These are phyloP conservation scores for Pardosa pseudoannulata DNA, from an alignment of 2,888 invertebrate genomes.

Conservation along the genomic window DNA sequence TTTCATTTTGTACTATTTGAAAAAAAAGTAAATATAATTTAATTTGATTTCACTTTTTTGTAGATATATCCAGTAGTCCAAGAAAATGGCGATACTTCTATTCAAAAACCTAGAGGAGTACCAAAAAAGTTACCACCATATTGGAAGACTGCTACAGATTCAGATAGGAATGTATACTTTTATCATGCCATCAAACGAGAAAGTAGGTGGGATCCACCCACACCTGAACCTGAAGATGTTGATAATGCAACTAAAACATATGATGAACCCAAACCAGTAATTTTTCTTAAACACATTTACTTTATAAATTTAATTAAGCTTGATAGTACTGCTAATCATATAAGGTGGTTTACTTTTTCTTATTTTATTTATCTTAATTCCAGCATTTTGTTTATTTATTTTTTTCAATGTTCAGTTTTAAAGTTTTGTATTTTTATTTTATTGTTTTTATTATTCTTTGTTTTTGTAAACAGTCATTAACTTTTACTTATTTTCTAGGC, in stretches of 20 bases:
- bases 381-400: not conserved
- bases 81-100: conserved; percentile 25
- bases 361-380: too few species aligned
- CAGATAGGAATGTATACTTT: conserved; percentile 91
- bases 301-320: too few species aligned
- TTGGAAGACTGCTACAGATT: conserved; percentile 91
- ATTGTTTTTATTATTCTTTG: conserved; percentile 23
- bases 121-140: conserved; percentile 62
- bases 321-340: too few species aligned
- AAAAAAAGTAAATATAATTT: too few species aligned
- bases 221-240: conserved; percentile 75
- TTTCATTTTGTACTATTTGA: too few species aligned
- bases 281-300: too few species aligned
- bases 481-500: conserved; percentile 60
- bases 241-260: conserved; percentile 76
- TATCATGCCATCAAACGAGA: conserved; percentile 83
- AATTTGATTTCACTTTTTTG: too few species aligned
- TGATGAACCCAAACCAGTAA: conserved; percentile 76
- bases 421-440: conserved; percentile 2
- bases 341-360: too few species aligned
- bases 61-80: conserved; percentile 1
- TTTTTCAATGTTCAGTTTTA: conserved; percentile 14
- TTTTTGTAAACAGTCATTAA: conserved; percentile 22
- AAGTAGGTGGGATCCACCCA: conserved; percentile 79
- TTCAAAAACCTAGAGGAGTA: not conserved